Base-by-base conservation (phyloP, 30 jellyfish, hydroid and myxozoan genomes). In the Pseudorhiza aurosa region DNA sequence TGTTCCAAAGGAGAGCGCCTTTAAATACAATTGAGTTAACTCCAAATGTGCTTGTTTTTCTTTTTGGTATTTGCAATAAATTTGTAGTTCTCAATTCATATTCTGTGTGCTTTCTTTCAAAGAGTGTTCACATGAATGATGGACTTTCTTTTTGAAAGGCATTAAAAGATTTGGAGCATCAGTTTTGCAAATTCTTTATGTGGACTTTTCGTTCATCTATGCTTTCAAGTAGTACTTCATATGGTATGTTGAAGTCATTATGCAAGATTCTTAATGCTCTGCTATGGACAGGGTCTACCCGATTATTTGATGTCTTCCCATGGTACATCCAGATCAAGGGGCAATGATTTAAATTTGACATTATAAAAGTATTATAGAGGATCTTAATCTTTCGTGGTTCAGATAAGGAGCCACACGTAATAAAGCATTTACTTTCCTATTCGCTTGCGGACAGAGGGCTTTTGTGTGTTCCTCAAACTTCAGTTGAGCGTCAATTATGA, bases 281-380 rank as follows among this genome's bases (percentile, higher is more conserved):
- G n/a, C n/a, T n/a, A 73, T 69, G 83, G 21, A 69, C 68, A 18
- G 51, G 53, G 35, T 69, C 35, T 25, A 69, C 56, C 44, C 46
- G 51, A 19, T 72, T 29, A 35, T 50, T 72, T 49, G 71, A 22
- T 25, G 59, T 33, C 50, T 72, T 72, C 28, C 78, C 88, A 28
- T 49, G 57, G 68, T 53, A 75, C 77, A 75, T 75, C 88, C 88
- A 75, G 50, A 75, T 40, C 5, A 75, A 68, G 22, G 88, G 88
- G 65, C 78, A 36, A 39, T 75, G 58, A 37, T 43, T 75, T 35
- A 75, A 57, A 39, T 55, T 58, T 14, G 88, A 30, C 78, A 55
- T 56, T 8, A 57, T 58, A 60, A 75, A 75, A 22, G 88, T 11
- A 30, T 59, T 35, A 42, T 56, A 56, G 35, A 59, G 67, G 17